phyloP scores from a whole-genome alignment of 1,140 invertebrate species.

The Cepaea nemoralis region DNA sequence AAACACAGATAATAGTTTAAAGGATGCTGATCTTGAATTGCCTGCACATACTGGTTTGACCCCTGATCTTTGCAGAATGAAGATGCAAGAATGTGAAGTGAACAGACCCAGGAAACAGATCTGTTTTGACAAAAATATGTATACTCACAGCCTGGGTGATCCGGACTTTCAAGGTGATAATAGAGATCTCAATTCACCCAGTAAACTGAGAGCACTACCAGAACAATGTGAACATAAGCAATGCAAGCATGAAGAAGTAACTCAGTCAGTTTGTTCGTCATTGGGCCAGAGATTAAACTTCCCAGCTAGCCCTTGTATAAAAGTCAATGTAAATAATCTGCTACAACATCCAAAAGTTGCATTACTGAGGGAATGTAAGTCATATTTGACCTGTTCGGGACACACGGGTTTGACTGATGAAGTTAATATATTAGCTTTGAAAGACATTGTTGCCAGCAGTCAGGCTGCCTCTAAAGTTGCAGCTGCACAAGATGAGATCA shows the following conservation, averaged over 20 bases:
- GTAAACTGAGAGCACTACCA: not conserved
- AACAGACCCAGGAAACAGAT: not conserved
- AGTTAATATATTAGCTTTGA: not conserved
- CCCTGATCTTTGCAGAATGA: slow-evolving; percentile 18
- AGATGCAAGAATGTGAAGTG: not conserved
- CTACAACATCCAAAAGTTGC: slow-evolving; percentile 25
- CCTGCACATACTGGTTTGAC: not conserved
- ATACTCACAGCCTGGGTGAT: slow-evolving; percentile 1
- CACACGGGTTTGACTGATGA: slow-evolving; percentile 23
- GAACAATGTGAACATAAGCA: not conserved
- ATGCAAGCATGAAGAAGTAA: not conserved
- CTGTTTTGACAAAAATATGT: not conserved
- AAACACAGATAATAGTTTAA: not conserved
- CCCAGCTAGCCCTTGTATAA: not conserved
- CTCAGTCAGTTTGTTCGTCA: not conserved
- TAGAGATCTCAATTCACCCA: not conserved
- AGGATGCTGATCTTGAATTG: not conserved
- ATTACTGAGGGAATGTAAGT: not conserved
- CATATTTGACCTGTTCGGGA: not conserved
- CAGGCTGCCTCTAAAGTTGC: not conserved
- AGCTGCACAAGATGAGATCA: not conserved
- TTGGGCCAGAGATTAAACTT: not conserved
- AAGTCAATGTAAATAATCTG: not conserved
- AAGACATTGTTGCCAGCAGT: slow-evolving; percentile 7
- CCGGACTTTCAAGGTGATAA: not conserved